Conservation (phyloP, 2,113 vertebrate species). For the Heterocephalus glaber region DNA sequence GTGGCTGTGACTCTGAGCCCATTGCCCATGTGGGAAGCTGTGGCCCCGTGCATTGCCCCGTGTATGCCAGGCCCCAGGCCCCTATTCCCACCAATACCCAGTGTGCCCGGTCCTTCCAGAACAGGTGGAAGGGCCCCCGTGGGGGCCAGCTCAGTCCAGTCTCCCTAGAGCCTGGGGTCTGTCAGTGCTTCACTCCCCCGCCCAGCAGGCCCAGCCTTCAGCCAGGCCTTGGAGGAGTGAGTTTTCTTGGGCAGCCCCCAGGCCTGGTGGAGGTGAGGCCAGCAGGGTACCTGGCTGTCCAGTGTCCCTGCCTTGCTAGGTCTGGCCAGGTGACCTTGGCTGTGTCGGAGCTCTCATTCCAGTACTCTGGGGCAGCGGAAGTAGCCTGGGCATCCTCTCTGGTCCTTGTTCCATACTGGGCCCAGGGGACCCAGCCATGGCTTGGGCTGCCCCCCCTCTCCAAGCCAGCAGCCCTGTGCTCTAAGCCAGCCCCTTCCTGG, state of each 20-base stretch:
- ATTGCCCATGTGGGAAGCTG: not conserved
- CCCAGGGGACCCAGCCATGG: not conserved
- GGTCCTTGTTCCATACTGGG: not conserved
- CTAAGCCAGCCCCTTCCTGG: not conserved
- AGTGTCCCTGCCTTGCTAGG: not conserved
- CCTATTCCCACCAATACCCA: not conserved
- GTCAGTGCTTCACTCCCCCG: not conserved
- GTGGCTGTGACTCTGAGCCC: not conserved
- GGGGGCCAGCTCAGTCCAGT: not conserved
- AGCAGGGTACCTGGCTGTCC: not conserved
- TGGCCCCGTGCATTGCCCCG: accelerated
- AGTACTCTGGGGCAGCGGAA: not conserved
- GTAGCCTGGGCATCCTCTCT: not conserved
- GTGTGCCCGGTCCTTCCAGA: not conserved
- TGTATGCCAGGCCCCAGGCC: not conserved
- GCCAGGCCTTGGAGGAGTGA: not conserved
- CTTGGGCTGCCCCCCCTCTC: not conserved
- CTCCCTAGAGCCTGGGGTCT: not conserved
- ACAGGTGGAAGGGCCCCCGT: not conserved
- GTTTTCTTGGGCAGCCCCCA: not conserved
- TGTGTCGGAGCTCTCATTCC: not conserved
- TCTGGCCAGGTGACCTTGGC: slow-evolving; percentile 58
- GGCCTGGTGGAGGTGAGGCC: not conserved
- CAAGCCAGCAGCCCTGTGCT: not conserved
- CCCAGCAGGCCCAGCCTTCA: not conserved